phyloP scores from a whole-genome alignment of 2,113 vertebrate species.

The Micromys minutus region DNA sequence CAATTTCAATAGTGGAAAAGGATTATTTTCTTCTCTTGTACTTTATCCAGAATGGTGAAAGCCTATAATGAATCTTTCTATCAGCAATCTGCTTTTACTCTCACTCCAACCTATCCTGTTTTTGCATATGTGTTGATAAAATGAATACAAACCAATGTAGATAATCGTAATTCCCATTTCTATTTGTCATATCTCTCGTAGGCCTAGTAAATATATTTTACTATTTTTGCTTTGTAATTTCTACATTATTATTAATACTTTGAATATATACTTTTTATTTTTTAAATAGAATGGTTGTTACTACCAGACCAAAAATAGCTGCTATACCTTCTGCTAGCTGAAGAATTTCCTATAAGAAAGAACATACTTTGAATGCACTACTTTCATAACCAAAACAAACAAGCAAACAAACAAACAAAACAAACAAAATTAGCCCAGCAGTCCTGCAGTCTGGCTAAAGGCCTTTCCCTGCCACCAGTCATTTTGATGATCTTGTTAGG shows the following conservation, averaged over 20 bases:
- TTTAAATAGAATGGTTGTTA: neutral
- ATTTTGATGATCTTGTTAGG: constrained; percentile 38
- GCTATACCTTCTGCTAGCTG: neutral
- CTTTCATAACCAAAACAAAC: neutral
- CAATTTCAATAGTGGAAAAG: neutral
- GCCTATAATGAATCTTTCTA: neutral
- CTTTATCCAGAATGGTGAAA: neutral
- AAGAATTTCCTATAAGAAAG: constrained; percentile 3
- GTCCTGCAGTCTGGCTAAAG: neutral
- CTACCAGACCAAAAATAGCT: neutral
- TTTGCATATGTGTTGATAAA: constrained; percentile 26
- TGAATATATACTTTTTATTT: neutral
- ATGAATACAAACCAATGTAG: neutral
- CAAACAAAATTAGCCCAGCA: neutral
- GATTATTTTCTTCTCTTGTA: neutral
- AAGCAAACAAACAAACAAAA: neutral
- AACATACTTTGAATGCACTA: constrained; percentile 4
- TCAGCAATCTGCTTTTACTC: neutral
- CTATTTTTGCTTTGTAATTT: constrained; percentile 42
- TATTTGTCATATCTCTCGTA: neutral
- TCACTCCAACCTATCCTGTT: neutral
- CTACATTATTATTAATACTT: constrained; percentile 23
- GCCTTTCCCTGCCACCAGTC: neutral
- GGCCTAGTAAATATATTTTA: constrained; percentile 13
- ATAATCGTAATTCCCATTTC: neutral